Conservation (phyloP, 2,797 vertebrate genomes). For the Scolopax rusticola region DNA sequence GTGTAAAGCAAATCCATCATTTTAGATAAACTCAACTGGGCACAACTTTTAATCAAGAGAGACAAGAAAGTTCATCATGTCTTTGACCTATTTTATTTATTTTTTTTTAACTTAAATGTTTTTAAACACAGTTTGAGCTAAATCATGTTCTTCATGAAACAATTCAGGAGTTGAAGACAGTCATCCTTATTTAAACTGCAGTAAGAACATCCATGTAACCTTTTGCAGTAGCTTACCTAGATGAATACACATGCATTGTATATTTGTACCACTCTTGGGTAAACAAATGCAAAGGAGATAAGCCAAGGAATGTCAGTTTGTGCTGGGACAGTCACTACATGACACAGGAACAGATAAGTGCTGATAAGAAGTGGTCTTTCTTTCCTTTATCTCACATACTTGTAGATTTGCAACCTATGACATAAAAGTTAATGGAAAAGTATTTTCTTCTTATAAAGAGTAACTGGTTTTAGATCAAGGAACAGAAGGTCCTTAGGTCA, state of each 20-base stretch:
- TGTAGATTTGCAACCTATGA: background rate
- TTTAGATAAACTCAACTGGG: background rate
- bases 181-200: background rate
- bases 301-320: background rate
- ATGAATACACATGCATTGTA: background rate
- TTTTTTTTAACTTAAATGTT: background rate
- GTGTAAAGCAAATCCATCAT: background rate
- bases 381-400: background rate
- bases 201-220: background rate
- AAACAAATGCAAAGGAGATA: background rate
- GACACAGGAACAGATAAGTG: background rate
- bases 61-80: background rate
- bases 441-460: background rate
- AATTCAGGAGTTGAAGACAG: background rate
- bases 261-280: background rate
- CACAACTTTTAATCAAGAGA: background rate
- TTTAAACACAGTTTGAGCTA: background rate
- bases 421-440: background rate
- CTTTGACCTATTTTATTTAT: background rate
- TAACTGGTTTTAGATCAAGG: background rate
- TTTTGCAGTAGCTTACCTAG: background rate
- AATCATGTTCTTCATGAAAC: background rate
- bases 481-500: background rate
- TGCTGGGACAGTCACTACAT: background rate
- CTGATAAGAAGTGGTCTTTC: background rate